Evolutionary conservation across 2,797 vertebrate genomes (phyloP).

Genomic region (Scolopax bukidnonensis): DNA sequence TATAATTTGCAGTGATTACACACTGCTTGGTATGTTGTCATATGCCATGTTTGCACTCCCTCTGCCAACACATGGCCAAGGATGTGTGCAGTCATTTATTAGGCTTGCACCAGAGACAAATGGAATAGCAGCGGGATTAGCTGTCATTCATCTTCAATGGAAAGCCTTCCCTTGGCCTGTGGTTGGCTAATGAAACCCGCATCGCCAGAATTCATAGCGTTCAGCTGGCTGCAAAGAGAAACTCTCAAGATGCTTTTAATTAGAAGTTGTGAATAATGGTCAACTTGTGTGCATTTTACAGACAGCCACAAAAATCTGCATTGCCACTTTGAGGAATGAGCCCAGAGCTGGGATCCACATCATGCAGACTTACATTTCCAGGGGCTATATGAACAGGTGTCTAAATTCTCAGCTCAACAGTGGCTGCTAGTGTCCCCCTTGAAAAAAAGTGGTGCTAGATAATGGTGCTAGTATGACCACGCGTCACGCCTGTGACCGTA

Average conservation of each 20-base stretch:
- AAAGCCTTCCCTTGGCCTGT: conserved; percentile 31
- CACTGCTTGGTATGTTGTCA: conserved; percentile 51
- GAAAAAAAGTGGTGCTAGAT: conserved; percentile 10
- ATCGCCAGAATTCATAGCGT: conserved; percentile 25
- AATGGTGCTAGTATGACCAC: background rate
- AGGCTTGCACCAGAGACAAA: conserved; percentile 41
- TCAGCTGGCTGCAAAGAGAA: conserved; percentile 60
- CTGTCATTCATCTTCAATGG: conserved; percentile 46
- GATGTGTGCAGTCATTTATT: conserved; percentile 30
- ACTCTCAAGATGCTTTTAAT: conserved; percentile 72
- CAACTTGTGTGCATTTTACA: conserved; percentile 53
- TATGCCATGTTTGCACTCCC: conserved; percentile 59
- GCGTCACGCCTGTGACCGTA: background rate
- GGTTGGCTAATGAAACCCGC: conserved; percentile 71
- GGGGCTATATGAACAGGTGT: conserved; percentile 49
- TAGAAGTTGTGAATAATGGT: conserved; percentile 60
- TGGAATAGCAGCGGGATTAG: conserved; percentile 40
- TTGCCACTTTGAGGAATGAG: conserved; percentile 43
- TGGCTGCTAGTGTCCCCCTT: background rate
- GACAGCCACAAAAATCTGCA: conserved; percentile 57
- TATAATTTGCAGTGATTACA: conserved; percentile 61
- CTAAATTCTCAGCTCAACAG: conserved; percentile 46
- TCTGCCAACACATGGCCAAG: conserved; percentile 60
- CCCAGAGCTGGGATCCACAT: background rate
- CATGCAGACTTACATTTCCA: conserved; percentile 16